Conservation (phyloP, 1,140 invertebrate genomes). For the Venturia canescens region DNA sequence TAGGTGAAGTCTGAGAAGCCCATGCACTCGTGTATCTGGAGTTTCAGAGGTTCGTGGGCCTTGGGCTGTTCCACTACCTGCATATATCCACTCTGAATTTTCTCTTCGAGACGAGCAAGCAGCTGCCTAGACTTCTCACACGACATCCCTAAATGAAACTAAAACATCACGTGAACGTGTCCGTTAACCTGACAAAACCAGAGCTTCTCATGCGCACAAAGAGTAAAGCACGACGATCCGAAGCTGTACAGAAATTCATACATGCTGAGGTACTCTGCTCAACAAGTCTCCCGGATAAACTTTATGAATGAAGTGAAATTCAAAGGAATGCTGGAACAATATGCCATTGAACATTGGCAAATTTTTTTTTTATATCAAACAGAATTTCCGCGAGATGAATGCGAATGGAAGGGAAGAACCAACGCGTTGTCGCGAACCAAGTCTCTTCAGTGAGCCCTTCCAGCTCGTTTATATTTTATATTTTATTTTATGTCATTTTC, state of each 20-base stretch:
- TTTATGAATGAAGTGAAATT: not conserved
- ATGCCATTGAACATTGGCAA: not conserved
- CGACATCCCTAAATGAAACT: conserved; percentile 43
- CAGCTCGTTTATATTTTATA: too few species aligned
- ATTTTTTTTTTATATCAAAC: too few species aligned
- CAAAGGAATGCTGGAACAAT: not conserved
- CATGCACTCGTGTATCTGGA: not conserved
- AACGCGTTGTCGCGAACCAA: too few species aligned
- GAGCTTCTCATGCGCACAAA: conserved; percentile 33
- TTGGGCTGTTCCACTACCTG: conserved; percentile 30
- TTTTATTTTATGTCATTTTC: too few species aligned
- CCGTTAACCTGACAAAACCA: conserved; percentile 45
- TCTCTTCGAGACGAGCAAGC: conserved; percentile 13
- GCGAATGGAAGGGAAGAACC: too few species aligned
- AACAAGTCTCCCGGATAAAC: conserved; percentile 1
- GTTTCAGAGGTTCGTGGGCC: conserved; percentile 3
- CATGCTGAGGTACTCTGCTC: conserved; percentile 21
- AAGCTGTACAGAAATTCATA: conserved; percentile 3
- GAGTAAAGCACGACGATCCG: not conserved
- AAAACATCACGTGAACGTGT: conserved; percentile 42
- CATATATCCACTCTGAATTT: conserved; percentile 21
- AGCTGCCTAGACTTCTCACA: conserved; percentile 29
- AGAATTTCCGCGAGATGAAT: too few species aligned
- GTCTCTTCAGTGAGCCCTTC: too few species aligned
- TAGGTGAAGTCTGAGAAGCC: too few species aligned